Evolutionary conservation across 2,888 invertebrate genomes (phyloP).

Genomic region (Andrena chrysosceles): DNA sequence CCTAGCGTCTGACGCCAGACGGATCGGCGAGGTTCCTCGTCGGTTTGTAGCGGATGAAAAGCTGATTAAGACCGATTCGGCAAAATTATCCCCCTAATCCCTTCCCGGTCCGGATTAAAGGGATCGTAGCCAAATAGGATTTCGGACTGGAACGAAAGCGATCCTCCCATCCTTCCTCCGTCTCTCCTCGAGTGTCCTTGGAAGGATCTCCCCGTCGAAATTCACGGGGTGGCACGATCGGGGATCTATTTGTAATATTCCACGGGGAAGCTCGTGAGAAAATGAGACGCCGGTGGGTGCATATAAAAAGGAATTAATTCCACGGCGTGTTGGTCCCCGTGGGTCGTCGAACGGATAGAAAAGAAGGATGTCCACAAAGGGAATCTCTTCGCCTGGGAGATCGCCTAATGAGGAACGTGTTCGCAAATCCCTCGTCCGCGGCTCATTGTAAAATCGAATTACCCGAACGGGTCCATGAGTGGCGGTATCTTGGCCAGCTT

Average conservation of each 20-base stretch:
- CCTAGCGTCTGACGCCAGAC: conserved; percentile 36
- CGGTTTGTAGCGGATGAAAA: conserved; percentile 58
- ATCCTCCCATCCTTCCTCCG: background rate
- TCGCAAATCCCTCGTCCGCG: conserved; percentile 44
- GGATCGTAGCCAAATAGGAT: conserved; percentile 69
- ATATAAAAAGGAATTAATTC: conserved; percentile 64
- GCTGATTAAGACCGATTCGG: conserved; percentile 72
- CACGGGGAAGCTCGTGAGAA: conserved; percentile 40
- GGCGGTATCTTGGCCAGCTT: conserved; percentile 7
- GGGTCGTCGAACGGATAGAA: conserved; percentile 36
- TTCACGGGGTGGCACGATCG: conserved; percentile 51
- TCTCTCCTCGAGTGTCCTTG: conserved; percentile 39
- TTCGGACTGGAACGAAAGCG: conserved; percentile 39
- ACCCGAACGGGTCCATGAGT: conserved; percentile 15
- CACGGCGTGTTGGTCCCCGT: conserved; percentile 5
- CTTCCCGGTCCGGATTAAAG: conserved; percentile 66
- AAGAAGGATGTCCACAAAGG: conserved; percentile 56
- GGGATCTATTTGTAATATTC: conserved; percentile 57
- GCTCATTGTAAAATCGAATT: conserved; percentile 63
- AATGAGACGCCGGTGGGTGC: conserved; percentile 44
- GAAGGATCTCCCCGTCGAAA: conserved; percentile 44
- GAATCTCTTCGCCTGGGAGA: conserved; percentile 5
- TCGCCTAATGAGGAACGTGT: conserved; percentile 63
- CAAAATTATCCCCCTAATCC: conserved; percentile 72
- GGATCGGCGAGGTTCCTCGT: conserved; percentile 36